Base-by-base conservation (phyloP, 2,113 vertebrate species). In the Candoia aspera region DNA sequence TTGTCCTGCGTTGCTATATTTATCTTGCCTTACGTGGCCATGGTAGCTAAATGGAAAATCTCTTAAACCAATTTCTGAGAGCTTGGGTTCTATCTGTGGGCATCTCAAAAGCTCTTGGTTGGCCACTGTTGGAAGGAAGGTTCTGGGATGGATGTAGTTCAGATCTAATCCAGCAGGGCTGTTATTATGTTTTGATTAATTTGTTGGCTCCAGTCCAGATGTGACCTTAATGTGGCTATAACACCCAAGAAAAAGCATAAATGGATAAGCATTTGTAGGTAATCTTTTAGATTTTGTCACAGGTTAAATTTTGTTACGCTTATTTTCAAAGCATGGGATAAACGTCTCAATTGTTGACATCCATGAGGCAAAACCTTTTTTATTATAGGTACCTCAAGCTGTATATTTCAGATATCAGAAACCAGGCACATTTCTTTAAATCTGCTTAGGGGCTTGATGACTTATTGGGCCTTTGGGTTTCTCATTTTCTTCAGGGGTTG, bases 341-440 rank as follows among this genome's bases (percentile, higher is more conserved):
- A 92, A 85, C 94, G 93, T 92, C 62, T 68, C 62, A 68, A 68
- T 2, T 94, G 94, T 93, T 93, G 6, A 21, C 90, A 89, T 92
- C 95, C 94, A 87, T 49, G 94, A 85, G 62, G 88, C 94, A 94
- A 92, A 4, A 5, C 26, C 88, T 62, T 90, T 49, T 64, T 68
- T 68, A 68, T 68, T 68, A 68, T 68, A n/a, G 6, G 73, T 87
- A 64, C 89, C 26, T 89, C 89, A 93, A 93, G 95, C 90, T 90
- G 11, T 89, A 92, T 55, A 94, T 94, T 13, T 68, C 29, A n/a
- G 6, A 29, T n/a, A 68, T 68, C n/a, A 90, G 15, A 60, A 87
- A 49, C 92, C 94, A 92, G 93, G 84, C 73, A 68, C 93, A 88
- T 94, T 95, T 68, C 62, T n/a, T 68, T n/a, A n/a, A 68, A 68